phyloP scores from a whole-genome alignment of 2,113 vertebrate genomes.

The Lanius ludovicianus region DNA sequence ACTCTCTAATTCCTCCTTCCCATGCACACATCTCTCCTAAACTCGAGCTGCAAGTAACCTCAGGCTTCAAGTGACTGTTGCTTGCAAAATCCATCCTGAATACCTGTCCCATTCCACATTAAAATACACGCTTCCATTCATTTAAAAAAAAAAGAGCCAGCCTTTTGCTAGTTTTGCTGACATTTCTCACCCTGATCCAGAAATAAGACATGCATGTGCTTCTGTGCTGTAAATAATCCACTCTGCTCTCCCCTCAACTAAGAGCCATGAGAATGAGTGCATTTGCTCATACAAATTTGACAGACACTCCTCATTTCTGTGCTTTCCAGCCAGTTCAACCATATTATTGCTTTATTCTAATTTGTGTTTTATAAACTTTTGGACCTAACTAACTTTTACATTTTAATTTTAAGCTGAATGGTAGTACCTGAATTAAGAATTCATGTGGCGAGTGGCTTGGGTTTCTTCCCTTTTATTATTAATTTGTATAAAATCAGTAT shows the following conservation, averaged over 20 bases:
- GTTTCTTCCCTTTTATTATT: neutral
- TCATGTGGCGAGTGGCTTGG: neutral
- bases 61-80: neutral
- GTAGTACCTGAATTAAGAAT: neutral
- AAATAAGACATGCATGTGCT: neutral
- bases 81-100: neutral
- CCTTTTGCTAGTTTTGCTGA: neutral
- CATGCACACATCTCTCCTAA: neutral
- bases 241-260: neutral
- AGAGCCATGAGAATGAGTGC: neutral
- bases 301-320: neutral
- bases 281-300: neutral
- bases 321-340: neutral
- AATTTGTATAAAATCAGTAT: neutral
- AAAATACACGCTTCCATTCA: neutral
- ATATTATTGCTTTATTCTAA: neutral
- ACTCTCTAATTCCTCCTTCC: neutral
- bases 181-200: neutral
- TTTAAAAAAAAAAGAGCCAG: neutral
- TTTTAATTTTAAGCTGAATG: neutral
- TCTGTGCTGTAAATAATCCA: neutral
- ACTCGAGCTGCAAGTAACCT: neutral
- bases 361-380: neutral
- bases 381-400: neutral
- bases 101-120: neutral